These are phyloP conservation scores for Apeltes quadracus DNA, from an alignment of 2,113 vertebrate species.

Conservation along the genomic window DNA sequence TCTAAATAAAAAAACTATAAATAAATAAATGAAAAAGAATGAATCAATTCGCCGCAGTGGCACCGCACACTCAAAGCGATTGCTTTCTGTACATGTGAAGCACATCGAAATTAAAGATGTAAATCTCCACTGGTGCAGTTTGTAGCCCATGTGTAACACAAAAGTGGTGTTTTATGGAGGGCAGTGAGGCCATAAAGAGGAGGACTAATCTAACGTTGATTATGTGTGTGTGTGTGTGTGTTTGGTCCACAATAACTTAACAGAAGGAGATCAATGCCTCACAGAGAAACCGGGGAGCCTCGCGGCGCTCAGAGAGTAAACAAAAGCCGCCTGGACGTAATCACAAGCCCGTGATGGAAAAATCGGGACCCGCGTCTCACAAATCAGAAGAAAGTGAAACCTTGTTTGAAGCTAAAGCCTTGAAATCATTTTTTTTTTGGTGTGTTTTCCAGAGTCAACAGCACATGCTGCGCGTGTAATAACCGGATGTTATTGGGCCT, in stretches of 20 bases:
- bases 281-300: conserved; percentile 36
- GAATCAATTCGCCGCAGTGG: conserved; percentile 25
- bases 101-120: conserved; percentile 22
- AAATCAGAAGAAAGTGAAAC: conserved; percentile 15
- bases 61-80: not conserved
- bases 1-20: conserved; percentile 45
- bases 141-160: conserved; percentile 4
- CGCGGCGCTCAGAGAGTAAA: conserved; percentile 35
- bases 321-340: conserved; percentile 24
- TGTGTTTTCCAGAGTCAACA: not conserved
- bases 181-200: conserved; percentile 18
- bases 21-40: no score
- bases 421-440: not conserved
- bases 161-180: conserved; percentile 12
- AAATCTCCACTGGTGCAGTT: conserved; percentile 16
- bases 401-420: not conserved
- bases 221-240: not conserved
- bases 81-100: not conserved
- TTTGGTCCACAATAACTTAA: conserved; percentile 15
- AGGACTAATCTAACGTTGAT: conserved; percentile 25
- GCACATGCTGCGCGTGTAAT: not conserved
- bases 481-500: no score
- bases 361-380: conserved; percentile 43
- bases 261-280: conserved; percentile 46
- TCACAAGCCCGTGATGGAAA: conserved; percentile 48